Conservation (phyloP, 2,888 invertebrate genomes). For the Pomacea canaliculata region DNA sequence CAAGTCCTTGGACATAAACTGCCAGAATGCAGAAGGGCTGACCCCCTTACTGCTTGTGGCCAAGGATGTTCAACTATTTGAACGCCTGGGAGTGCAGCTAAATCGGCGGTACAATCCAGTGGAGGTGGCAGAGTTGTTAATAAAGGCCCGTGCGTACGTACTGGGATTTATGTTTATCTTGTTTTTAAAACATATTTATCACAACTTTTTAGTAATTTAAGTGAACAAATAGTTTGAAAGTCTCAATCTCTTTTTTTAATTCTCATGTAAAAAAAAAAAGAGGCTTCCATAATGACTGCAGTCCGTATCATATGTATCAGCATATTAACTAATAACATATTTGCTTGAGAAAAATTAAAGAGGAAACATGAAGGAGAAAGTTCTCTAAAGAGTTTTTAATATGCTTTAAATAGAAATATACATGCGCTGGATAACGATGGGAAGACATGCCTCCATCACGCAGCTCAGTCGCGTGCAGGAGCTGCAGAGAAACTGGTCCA, state of each 20-base stretch:
- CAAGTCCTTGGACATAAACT: constrained; percentile 62
- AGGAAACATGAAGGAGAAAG: too few relatives aligned
- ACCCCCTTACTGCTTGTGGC: constrained; percentile 65
- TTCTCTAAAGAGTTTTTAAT: not conserved
- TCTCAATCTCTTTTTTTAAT: too few relatives aligned
- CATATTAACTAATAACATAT: too few relatives aligned
- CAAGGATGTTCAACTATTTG: constrained; percentile 63
- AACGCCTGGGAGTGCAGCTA: constrained; percentile 57
- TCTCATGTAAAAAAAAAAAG: too few relatives aligned
- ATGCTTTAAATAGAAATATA: constrained; percentile 51
- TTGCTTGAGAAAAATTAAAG: too few relatives aligned
- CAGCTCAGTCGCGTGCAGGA: constrained; percentile 57
- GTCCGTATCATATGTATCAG: too few relatives aligned
- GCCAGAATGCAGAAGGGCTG: constrained; percentile 63
- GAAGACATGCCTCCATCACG: constrained; percentile 64
- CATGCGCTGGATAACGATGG: constrained; percentile 62
- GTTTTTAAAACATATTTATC: not conserved
- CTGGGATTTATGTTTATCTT: not conserved
- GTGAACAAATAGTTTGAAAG: not conserved
- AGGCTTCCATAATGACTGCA: too few relatives aligned
- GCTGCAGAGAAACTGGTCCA: constrained; percentile 50
- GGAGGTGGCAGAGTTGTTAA: constrained; percentile 57
- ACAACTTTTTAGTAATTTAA: not conserved
- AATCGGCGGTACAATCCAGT: constrained; percentile 58
- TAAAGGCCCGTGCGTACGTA: constrained; percentile 62